Percentiles rank a stretch among this genome's conserved stretches.
Evolutionary conservation across 1,140 invertebrate species (phyloP).

Genomic region (Triops cancriformis): DNA sequence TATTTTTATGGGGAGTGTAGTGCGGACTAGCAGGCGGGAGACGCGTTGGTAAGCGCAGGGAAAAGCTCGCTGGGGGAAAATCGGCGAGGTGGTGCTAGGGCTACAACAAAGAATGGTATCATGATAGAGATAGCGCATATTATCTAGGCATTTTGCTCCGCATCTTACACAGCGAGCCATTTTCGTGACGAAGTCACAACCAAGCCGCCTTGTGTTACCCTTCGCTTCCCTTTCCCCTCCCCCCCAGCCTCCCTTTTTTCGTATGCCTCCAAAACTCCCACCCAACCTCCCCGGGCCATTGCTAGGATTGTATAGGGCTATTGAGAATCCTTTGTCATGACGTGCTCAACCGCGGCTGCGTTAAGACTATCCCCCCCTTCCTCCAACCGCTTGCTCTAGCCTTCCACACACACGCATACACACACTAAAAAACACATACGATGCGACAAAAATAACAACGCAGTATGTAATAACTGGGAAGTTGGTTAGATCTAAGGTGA

Average conservation of each 20-base stretch:
- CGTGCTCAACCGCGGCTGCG: conserved; percentile 11
- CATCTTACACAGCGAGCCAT: not conserved
- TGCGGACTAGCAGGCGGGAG: too few species aligned
- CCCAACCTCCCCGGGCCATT: conserved; percentile 18
- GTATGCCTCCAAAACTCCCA: not conserved
- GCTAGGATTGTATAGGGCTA: not conserved
- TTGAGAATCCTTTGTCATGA: conserved; percentile 14
- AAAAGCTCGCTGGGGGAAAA: not conserved
- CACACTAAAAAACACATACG: conserved; percentile 1
- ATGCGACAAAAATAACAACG: conserved; percentile 14
- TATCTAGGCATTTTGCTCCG: not conserved
- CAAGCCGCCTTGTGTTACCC: not conserved
- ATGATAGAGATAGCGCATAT: not conserved
- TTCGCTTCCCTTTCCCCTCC: not conserved
- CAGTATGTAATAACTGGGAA: not conserved
- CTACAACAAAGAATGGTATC: not conserved
- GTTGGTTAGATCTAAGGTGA: too few species aligned
- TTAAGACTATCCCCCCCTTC: not conserved
- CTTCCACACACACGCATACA: conserved; percentile 8
- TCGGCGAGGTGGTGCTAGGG: not conserved
- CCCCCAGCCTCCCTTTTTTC: not conserved
- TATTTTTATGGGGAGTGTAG: not conserved
- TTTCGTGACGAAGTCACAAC: not conserved
- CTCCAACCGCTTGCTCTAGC: not conserved
- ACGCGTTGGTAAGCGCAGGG: too few species aligned